Percentiles rank a stretch among this genome's conserved stretches.
Evolutionary conservation across 35 echinoderm and acorn worm species (phyloP).

Genomic region (Apostichopus californicus): DNA sequence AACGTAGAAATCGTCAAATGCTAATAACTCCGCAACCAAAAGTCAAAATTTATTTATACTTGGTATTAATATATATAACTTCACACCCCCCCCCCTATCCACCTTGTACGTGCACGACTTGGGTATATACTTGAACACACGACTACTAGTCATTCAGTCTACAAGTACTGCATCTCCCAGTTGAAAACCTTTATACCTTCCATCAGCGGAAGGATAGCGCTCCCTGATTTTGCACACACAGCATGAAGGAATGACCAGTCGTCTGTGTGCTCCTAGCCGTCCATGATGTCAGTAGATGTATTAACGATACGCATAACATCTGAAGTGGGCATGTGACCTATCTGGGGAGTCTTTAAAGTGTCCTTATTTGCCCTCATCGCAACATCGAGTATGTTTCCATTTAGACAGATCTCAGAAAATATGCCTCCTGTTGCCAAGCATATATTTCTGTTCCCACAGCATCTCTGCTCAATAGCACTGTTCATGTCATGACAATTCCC

Average conservation of each 20-base stretch:
- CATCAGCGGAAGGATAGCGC: slow-evolving; percentile 15
- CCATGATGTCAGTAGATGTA: slow-evolving; percentile 47
- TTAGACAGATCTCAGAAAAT: slow-evolving; percentile 2
- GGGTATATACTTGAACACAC: no score
- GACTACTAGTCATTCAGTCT: neutral
- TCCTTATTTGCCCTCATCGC: slow-evolving; percentile 36
- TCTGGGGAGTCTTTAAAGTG: neutral
- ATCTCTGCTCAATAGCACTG: neutral
- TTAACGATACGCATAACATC: neutral
- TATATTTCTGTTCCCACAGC: neutral
- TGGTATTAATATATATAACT: no score
- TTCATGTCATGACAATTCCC: neutral
- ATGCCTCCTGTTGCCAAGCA: neutral
- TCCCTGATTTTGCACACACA: slow-evolving; percentile 41
- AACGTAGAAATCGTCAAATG: no score
- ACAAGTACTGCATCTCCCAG: slow-evolving; percentile 28
- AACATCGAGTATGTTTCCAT: slow-evolving; percentile 28
- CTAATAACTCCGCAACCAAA: no score
- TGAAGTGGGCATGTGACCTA: neutral
- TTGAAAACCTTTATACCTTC: slow-evolving; percentile 26
- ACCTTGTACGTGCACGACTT: no score
- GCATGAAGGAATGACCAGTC: slow-evolving; percentile 17
- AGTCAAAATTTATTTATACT: no score
- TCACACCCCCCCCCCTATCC: no score
- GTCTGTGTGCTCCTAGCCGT: neutral